Conservation (phyloP, 1,140 invertebrate genomes). For the Theocolax elegans region DNA sequence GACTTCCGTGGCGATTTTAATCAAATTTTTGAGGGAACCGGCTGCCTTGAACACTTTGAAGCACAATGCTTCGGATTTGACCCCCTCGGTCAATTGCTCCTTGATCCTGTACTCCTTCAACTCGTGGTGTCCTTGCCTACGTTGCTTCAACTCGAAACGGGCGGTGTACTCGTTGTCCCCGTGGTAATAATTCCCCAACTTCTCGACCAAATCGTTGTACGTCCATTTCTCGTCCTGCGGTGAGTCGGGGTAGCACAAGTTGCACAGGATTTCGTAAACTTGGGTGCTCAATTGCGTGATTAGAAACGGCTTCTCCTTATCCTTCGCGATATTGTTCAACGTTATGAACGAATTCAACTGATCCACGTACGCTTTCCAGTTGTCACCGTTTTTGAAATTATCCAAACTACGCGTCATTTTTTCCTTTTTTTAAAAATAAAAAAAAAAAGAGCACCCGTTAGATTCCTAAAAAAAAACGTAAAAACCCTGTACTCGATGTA, state of each 20-base stretch:
- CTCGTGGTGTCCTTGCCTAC: background rate
- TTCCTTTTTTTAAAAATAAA: no score
- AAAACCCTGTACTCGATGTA: no score
- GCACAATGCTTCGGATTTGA: background rate
- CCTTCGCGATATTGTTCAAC: background rate
- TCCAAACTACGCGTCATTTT: background rate
- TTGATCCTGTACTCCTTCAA: background rate
- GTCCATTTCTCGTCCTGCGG: background rate
- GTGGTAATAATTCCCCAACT: background rate
- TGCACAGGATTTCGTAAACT: background rate
- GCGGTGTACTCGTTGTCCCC: background rate
- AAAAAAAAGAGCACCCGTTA: no score
- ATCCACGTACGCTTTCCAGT: background rate
- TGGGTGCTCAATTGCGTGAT: background rate
- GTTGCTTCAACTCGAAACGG: background rate
- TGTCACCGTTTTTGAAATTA: background rate
- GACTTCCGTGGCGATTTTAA: background rate
- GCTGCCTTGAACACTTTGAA: background rate
- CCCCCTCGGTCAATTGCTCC: background rate
- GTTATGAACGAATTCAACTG: background rate
- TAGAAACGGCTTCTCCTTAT: background rate
- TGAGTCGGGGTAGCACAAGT: background rate
- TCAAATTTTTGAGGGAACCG: background rate
- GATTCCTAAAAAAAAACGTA: no score
- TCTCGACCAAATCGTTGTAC: background rate